Base-by-base conservation (phyloP, 2,888 invertebrate species). In the Noctua comes region DNA sequence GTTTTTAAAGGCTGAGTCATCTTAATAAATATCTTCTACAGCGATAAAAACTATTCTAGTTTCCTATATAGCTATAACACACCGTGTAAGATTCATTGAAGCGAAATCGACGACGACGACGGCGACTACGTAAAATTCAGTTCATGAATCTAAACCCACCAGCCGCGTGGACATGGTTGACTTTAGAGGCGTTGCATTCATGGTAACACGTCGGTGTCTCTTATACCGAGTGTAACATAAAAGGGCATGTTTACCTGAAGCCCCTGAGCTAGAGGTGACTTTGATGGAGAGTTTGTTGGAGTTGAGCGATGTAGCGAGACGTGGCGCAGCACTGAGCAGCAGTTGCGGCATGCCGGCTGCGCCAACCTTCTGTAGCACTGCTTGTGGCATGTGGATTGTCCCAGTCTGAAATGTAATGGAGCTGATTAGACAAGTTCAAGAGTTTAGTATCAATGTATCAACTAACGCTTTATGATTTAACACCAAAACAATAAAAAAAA, bases 221-320 rank as follows among this genome's bases (percentile, higher is more conserved):
- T 62, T 18, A 62, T 62, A 18, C 62, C 8, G 8, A 62, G 31
- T 31, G 62, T 18, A 31, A 31, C 31, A 31, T 62, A 31, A 62
- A 62, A 62, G 1, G 18, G 31, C 18, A 62, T 82, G 27, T 54
- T 89, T 83, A 95, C 96, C 95, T 93, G 95, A 94, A 65, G 93
- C 91, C 43, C 93, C 93, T 81, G 97, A 97, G 93, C 97, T 96
- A 87, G 96, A 95, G 48, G 97, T 97, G 89, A 98, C 97, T 95
- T 98, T 98, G 91, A 98, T 98, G 93, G 97, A 98, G 84, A 98
- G 97, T 95, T 98, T 98, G 93, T 95, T 96, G 85, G 93, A 93
- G 89, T 90, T 94, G 88, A 96, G 93, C 36, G 97, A 93, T 88
- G 92, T 95, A 86, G 96, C 96, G 86, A 96, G 95, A 73, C 96